Base-by-base conservation (phyloP, 2,797 vertebrate species). In the Schizopygopsis malacanthus region DNA sequence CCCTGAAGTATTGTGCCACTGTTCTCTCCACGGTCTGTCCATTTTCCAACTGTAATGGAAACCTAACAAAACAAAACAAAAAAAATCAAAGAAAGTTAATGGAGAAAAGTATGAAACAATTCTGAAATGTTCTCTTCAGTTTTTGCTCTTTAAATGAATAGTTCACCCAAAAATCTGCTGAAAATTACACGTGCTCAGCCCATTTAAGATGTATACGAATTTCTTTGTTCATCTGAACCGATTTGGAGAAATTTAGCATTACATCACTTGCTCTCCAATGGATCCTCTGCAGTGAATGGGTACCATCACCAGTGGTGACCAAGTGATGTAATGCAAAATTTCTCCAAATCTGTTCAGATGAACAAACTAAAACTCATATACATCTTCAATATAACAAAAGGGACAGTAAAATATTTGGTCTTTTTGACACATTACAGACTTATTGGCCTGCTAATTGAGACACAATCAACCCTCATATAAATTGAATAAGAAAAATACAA, bases 21-120 rank as follows among this genome's bases (percentile, higher is more conserved):
- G 98, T 99, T 91, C 98, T 97, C 87, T 99, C 98, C 82, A 99
- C 97, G 0, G 98, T 99, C 93, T 99, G 98, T 56, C 98, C 98
- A 1, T 96, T 99, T 95, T 99, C 98, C 87, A 99, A 94, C 93
- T 99, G 98, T 89, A 99, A 91, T 22, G 98, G 98, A 92, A 99
- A 99, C 89, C 98, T 99, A 93, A 2, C 63, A 70, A 85, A 73
- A 5, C 4, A 81, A 75, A 39, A 52, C 37, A n/a, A 28, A 75
- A 79, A 41, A 79, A 73, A 12, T 37, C 7, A 33, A 16, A 5
- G 1, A 79, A 69, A 18, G 59, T 22, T 1, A 59, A 47, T 47
- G 8, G 1, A 52, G 45, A n/a, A n/a, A n/a, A n/a, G n/a, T n/a
- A n/a, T n/a, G n/a, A n/a, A n/a, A n/a, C n/a, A n/a, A n/a, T n/a